Conservation (phyloP, 37 sponge, comb jelly and placozoan genomes). For the Crambe crambe region DNA sequence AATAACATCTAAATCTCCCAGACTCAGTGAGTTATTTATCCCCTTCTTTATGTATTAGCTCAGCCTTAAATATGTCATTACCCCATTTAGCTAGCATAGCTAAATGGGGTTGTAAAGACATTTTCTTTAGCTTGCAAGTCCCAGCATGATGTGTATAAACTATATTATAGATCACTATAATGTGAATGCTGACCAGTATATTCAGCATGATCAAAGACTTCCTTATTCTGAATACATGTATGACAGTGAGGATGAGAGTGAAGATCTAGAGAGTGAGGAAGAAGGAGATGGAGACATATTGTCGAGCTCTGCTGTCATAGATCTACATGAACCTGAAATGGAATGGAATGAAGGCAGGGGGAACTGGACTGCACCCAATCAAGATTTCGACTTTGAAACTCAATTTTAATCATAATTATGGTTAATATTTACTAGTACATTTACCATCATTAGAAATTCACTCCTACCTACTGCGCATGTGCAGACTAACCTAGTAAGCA, state of each 20-base stretch:
- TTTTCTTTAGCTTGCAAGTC: too few species aligned
- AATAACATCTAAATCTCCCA: background rate
- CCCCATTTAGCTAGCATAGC: too few species aligned
- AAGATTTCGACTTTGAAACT: constrained; percentile 9
- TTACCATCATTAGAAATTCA: too few species aligned
- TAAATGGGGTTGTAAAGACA: too few species aligned
- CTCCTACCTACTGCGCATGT: too few species aligned
- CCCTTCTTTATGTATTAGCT: background rate
- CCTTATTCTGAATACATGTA: background rate
- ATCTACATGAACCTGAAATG: background rate
- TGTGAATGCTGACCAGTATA: constrained; percentile 17
- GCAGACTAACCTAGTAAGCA: too few species aligned
- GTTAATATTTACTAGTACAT: background rate
- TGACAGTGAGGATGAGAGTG: too few species aligned
- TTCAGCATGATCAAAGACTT: background rate
- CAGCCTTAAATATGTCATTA: too few species aligned
- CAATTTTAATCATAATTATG: background rate
- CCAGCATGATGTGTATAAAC: background rate
- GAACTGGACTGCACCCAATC: background rate
- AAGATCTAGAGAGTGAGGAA: constrained; percentile 2
- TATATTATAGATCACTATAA: constrained; percentile 24
- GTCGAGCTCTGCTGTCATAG: background rate
- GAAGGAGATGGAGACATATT: background rate
- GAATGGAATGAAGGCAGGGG: background rate
- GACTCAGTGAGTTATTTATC: background rate